phyloP scores from a whole-genome alignment of 2,888 invertebrate genomes.

The Sarcophaga subvicina region DNA sequence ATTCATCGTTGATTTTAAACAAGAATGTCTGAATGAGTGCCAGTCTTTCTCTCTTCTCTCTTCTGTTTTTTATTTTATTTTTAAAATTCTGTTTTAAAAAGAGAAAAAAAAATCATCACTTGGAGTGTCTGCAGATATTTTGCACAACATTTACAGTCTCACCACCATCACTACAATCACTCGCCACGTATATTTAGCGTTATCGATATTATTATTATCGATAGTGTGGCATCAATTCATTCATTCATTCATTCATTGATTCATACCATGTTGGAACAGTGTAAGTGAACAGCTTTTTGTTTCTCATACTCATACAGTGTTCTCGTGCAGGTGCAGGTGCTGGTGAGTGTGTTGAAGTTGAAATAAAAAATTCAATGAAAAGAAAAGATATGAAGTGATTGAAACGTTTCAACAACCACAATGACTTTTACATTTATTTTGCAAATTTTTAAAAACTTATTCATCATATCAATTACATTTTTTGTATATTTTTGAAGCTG shows the following conservation, averaged over 20 bases:
- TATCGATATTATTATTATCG: neutral
- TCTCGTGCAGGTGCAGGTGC: neutral
- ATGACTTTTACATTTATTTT: neutral
- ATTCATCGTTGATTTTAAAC: slow-evolving; percentile 40
- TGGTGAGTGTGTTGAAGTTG: neutral
- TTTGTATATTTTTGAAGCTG: neutral
- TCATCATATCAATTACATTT: neutral
- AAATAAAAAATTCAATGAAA: neutral
- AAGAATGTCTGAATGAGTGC: neutral
- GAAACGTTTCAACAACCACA: neutral
- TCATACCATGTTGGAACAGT: neutral
- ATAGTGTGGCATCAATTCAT: neutral
- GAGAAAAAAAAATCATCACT: too few relatives aligned
- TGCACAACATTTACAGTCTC: neutral
- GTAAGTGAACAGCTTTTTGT: neutral
- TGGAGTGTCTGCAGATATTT: neutral
- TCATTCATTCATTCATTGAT: neutral
- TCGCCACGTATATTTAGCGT: neutral
- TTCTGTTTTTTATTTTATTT: slow-evolving; percentile 6
- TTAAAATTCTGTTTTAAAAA: neutral
- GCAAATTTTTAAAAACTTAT: neutral
- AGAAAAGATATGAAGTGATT: neutral
- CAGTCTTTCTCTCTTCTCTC: neutral
- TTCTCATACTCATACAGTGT: neutral
- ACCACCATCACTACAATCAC: neutral